phyloP scores from a whole-genome alignment of 2,113 vertebrate species.

The Lepus americanus region DNA sequence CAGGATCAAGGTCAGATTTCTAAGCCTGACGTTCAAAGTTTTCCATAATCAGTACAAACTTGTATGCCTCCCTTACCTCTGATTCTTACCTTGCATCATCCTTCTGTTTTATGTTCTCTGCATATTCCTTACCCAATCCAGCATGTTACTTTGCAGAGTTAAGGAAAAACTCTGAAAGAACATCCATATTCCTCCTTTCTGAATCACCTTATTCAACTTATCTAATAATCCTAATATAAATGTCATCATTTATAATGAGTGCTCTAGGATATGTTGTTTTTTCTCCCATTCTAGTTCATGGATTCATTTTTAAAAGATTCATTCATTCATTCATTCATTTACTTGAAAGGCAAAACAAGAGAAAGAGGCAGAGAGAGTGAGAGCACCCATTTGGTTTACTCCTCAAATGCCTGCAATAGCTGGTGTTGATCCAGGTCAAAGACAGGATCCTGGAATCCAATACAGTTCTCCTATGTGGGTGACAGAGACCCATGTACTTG shows the following conservation, averaged over 20 bases:
- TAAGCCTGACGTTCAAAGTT: background rate
- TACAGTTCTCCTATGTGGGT: too few species aligned
- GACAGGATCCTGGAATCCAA: too few species aligned
- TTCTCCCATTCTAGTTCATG: background rate
- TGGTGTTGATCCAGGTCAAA: too few species aligned
- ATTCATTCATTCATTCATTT: too few species aligned
- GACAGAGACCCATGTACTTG: too few species aligned
- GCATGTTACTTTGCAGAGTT: background rate
- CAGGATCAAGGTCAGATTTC: background rate
- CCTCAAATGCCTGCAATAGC: too few species aligned
- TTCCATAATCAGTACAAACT: background rate
- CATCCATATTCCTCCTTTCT: background rate
- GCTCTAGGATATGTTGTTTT: background rate
- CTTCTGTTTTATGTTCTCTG: background rate
- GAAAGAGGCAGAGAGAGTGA: too few species aligned
- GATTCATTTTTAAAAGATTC: background rate
- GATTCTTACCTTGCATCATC: background rate
- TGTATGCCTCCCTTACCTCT: background rate
- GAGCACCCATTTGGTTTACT: too few species aligned
- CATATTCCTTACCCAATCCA: background rate
- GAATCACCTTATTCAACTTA: background rate
- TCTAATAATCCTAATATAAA: background rate
- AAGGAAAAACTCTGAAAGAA: background rate
- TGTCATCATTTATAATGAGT: background rate
- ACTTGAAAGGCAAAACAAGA: too few species aligned